Conservation (phyloP, 2,888 invertebrate species). For the Leptothorax acervorum region DNA sequence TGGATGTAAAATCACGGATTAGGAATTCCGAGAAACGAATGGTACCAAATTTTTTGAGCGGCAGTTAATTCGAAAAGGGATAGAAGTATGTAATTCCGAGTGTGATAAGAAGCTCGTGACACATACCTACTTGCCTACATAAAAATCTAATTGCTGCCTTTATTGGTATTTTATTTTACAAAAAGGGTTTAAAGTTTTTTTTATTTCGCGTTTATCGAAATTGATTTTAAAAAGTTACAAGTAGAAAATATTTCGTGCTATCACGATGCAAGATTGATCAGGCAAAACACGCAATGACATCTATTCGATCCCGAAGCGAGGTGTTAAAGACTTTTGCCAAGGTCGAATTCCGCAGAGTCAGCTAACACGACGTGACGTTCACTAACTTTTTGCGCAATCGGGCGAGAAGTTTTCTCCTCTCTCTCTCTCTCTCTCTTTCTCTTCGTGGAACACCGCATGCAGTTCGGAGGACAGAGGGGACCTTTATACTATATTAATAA, state of each 20-base stretch:
- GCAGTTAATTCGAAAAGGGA: background rate
- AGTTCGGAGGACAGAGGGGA: background rate
- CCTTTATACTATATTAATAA: slow-evolving; percentile 50
- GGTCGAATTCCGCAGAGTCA: slow-evolving; percentile 34
- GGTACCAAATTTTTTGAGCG: slow-evolving; percentile 33
- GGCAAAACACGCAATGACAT: background rate
- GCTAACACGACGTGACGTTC: slow-evolving; percentile 29
- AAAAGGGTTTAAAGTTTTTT: background rate
- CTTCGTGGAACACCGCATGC: too few relatives aligned
- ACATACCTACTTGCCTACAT: background rate
- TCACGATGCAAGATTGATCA: slow-evolving; percentile 7
- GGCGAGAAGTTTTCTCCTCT: slow-evolving; percentile 22
- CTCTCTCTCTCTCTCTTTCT: background rate
- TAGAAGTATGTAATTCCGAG: slow-evolving; percentile 17
- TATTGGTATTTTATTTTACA: background rate
- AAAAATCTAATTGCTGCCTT: slow-evolving; percentile 10
- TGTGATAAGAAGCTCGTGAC: slow-evolving; percentile 12
- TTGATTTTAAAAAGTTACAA: background rate
- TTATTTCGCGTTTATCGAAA: background rate
- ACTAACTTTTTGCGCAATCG: slow-evolving; percentile 43
- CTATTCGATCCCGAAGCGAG: background rate
- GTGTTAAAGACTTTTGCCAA: slow-evolving; percentile 25
- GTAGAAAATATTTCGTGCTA: background rate
- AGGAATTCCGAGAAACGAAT: slow-evolving; percentile 5
- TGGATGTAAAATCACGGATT: slow-evolving; percentile 44